These are phyloP conservation scores for Micropoecilia bifurca DNA, from an alignment of 2,797 vertebrate species.

Conservation along the genomic window DNA sequence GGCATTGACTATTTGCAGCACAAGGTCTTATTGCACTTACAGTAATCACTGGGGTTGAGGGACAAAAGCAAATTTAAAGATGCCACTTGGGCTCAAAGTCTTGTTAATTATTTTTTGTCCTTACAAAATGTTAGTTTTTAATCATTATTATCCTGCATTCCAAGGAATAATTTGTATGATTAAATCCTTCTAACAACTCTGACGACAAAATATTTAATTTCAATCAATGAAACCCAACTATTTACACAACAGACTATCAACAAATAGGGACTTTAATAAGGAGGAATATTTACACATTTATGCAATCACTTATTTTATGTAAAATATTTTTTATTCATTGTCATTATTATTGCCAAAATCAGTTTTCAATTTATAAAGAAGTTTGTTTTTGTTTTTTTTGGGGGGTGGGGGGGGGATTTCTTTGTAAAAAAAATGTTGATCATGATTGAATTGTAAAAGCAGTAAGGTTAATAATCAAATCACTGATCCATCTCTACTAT, in stretches of 20 bases:
- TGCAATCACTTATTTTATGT: no score
- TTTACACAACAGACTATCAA: not conserved
- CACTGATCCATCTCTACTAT: slow-evolving; percentile 7
- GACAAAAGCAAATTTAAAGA: not conserved
- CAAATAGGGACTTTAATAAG: not conserved
- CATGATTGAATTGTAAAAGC: not conserved
- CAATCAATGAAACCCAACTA: not conserved
- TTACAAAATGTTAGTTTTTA: not conserved
- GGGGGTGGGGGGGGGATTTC: no score
- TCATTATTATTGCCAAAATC: no score
- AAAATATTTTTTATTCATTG: no score
- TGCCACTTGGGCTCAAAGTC: not conserved
- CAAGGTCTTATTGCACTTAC: not conserved
- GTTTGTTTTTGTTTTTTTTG: no score
- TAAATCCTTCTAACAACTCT: not conserved
- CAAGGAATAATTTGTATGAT: not conserved
- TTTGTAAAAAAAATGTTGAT: no score
- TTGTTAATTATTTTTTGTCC: not conserved
- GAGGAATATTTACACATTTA: no score
- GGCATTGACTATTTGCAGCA: not conserved
- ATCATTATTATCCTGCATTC: not conserved
- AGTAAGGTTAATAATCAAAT: slow-evolving; percentile 13
- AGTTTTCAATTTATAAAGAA: no score
- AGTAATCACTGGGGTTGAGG: not conserved
- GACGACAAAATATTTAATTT: not conserved